phyloP scores from a whole-genome alignment of 2,113 vertebrate genomes.

The Mormoops blainvillei region DNA sequence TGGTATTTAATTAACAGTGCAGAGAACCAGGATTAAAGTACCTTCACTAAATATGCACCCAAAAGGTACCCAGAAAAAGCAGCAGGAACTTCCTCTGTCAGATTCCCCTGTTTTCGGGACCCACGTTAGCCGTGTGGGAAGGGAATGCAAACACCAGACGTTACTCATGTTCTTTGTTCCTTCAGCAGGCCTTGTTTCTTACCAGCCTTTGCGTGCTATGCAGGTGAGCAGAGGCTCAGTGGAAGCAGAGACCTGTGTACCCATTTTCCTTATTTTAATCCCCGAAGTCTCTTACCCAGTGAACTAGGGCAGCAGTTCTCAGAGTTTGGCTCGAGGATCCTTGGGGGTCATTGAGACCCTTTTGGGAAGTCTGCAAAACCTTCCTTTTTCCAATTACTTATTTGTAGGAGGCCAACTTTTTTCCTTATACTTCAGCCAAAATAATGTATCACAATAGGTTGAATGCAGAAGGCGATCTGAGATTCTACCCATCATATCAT shows the following conservation, averaged over 20 bases:
- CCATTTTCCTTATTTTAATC: not conserved
- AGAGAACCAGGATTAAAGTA: not conserved
- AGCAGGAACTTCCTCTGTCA: not conserved
- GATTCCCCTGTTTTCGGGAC: not conserved
- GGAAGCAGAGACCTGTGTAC: not conserved
- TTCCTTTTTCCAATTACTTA: not conserved
- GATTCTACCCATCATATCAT: not conserved
- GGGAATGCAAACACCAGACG: not conserved
- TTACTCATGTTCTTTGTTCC: accelerated
- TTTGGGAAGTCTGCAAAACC: not conserved
- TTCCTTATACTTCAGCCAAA: not conserved
- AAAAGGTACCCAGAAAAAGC: not conserved
- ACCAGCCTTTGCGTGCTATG: not conserved
- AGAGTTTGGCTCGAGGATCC: not conserved
- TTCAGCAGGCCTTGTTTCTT: not conserved
- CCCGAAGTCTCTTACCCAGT: not conserved
- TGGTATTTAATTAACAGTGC: not conserved
- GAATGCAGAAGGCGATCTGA: not conserved
- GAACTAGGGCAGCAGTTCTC: not conserved
- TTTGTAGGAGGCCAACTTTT: not conserved
- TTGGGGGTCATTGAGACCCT: not conserved
- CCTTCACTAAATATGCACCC: not conserved
- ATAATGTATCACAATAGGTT: no score
- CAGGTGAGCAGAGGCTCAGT: not conserved
- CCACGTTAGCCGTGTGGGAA: no score